phyloP scores from a whole-genome alignment of 2,797 vertebrate species.

The Scolopax rusticola region DNA sequence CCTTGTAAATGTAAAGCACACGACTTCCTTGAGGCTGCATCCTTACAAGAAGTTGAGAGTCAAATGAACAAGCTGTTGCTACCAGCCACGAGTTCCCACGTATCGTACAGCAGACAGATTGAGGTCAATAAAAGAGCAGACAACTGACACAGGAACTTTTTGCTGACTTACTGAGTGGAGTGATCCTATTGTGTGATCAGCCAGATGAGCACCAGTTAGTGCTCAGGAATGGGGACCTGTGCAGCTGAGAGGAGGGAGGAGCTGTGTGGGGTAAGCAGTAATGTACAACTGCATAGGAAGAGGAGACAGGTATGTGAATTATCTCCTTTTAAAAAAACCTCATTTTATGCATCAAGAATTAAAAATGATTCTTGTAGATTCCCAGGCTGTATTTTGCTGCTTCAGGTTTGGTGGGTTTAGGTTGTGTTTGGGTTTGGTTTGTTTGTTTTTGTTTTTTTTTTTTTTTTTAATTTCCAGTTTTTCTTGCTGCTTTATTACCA shows the following conservation, averaged over 20 bases:
- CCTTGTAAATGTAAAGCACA: not conserved
- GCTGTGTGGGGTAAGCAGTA: not conserved
- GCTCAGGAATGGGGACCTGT: not conserved
- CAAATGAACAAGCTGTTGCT: not conserved
- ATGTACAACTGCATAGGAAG: not conserved
- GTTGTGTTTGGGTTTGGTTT: not conserved
- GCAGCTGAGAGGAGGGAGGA: not conserved
- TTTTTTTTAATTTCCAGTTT: not conserved
- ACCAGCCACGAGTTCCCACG: not conserved
- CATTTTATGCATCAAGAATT: not conserved
- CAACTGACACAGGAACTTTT: not conserved
- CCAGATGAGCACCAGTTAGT: not conserved
- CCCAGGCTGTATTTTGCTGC: not conserved
- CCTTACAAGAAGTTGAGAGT: not conserved
- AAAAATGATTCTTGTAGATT: not conserved
- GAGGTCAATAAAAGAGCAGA: not conserved
- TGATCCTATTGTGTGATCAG: not conserved
- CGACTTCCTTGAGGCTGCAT: not conserved
- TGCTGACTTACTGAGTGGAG: not conserved
- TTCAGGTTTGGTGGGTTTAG: not conserved
- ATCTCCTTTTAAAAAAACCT: not conserved
- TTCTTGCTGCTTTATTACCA: slow-evolving; percentile 5
- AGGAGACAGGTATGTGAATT: not conserved
- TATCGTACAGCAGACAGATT: not conserved
- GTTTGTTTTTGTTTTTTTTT: not conserved